Conservation (phyloP, 1,140 invertebrate genomes). For the Sinonovacula constricta region DNA sequence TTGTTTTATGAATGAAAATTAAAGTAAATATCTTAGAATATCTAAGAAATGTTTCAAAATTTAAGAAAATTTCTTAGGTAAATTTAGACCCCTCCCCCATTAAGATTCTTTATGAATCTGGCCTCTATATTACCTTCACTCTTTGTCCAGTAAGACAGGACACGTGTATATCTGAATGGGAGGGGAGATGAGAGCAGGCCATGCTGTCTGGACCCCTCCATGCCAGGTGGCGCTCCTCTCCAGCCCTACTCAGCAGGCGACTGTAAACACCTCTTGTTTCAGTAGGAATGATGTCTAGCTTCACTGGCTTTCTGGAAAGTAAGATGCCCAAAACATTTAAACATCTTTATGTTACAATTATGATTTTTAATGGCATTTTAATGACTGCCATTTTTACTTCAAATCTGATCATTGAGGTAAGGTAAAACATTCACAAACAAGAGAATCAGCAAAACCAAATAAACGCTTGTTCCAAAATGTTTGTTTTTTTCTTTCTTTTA, state of each 20-base stretch:
- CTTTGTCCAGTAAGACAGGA: conserved; percentile 75
- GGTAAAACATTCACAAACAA: not conserved
- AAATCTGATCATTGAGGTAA: not conserved
- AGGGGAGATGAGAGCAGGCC: conserved; percentile 79
- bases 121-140: conserved; percentile 78
- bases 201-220: conserved; percentile 74
- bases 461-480: not conserved
- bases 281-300: conserved; percentile 1
- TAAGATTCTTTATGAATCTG: too few species aligned
- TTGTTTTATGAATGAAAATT: too few species aligned
- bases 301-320: conserved; percentile 7
- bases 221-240: conserved; percentile 51
- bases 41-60: too few species aligned
- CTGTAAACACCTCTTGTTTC: conserved; percentile 48
- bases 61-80: too few species aligned
- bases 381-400: not conserved
- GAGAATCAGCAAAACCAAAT: not conserved
- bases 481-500: not conserved
- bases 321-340: not conserved
- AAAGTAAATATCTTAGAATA: too few species aligned
- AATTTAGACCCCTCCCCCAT: too few species aligned
- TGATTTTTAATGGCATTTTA: not conserved
- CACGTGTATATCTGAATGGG: conserved; percentile 78
- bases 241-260: conserved; percentile 52
- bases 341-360: not conserved